Conservation (phyloP, 2,888 invertebrate species). For the Drosophila monieri region DNA sequence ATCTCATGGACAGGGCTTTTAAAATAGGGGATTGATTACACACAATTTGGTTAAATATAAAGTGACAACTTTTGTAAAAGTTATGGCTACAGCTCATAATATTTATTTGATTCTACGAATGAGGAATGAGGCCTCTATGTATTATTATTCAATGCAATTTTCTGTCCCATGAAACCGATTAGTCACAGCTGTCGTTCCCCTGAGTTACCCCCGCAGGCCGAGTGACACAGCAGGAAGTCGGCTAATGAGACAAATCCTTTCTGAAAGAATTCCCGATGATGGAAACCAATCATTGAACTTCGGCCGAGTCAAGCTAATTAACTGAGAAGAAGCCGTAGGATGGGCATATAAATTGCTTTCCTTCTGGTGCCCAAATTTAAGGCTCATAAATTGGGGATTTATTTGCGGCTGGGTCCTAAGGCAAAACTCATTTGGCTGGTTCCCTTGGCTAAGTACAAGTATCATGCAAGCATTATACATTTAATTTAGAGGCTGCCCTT, state of each 20-base stretch:
- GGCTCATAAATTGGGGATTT: slow-evolving; percentile 36
- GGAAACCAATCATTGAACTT: slow-evolving; percentile 28
- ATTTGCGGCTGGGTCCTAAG: not conserved
- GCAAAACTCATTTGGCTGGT: slow-evolving; percentile 5
- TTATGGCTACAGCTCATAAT: not conserved
- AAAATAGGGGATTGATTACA: slow-evolving; percentile 10
- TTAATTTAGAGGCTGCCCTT: slow-evolving; percentile 26
- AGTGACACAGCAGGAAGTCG: slow-evolving; percentile 20
- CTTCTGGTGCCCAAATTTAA: slow-evolving; percentile 15
- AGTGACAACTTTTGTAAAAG: not conserved
- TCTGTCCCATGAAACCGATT: slow-evolving; percentile 11
- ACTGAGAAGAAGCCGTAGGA: not conserved
- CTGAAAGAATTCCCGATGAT: slow-evolving; percentile 4
- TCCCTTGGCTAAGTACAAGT: slow-evolving; percentile 10
- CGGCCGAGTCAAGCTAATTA: slow-evolving; percentile 33
- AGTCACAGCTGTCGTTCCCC: slow-evolving; percentile 14
- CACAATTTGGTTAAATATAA: not conserved
- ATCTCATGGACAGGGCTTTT: not conserved
- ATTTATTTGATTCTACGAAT: not conserved
- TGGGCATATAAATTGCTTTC: slow-evolving; percentile 11
- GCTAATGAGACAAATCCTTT: slow-evolving; percentile 35
- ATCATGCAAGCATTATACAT: slow-evolving; percentile 33
- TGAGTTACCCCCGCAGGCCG: not conserved
- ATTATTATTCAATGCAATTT: not conserved
- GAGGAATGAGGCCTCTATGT: not conserved